These are phyloP conservation scores for Macaria notata DNA, from an alignment of 2,888 invertebrate genomes.

Conservation along the genomic window DNA sequence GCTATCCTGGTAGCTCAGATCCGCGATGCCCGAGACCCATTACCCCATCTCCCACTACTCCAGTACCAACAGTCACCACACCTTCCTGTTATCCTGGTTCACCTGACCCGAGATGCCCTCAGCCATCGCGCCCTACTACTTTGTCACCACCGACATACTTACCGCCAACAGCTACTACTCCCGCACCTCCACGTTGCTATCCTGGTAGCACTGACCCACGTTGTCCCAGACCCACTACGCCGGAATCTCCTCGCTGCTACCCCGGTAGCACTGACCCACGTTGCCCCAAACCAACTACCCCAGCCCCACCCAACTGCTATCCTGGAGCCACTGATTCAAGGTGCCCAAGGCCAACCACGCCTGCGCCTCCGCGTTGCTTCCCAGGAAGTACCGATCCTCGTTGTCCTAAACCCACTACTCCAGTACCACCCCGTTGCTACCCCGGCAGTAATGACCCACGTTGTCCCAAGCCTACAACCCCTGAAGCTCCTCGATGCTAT, in stretches of 20 bases:
- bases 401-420: slow-evolving; percentile 36
- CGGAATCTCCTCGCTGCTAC: slow-evolving; percentile 38
- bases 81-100: slow-evolving; percentile 40
- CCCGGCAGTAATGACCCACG: slow-evolving; percentile 52
- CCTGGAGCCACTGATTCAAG: slow-evolving; percentile 37
- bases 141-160: slow-evolving; percentile 40
- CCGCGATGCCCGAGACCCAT: slow-evolving; percentile 40
- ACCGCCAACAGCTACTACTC: slow-evolving; percentile 45
- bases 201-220: slow-evolving; percentile 49
- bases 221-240: slow-evolving; percentile 43
- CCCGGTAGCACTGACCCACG: slow-evolving; percentile 55
- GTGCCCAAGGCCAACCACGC: slow-evolving; percentile 39
- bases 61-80: slow-evolving; percentile 37
- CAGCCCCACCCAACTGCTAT: slow-evolving; percentile 38
- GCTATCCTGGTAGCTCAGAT: slow-evolving; percentile 44
- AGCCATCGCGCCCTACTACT: slow-evolving; percentile 40
- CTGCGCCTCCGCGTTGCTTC: slow-evolving; percentile 66
- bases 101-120: slow-evolving; percentile 47
- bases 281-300: slow-evolving; percentile 44
- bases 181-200: slow-evolving; percentile 32
- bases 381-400: slow-evolving; percentile 46
- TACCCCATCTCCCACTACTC: slow-evolving; percentile 39
- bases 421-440: slow-evolving; percentile 33
- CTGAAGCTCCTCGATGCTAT: slow-evolving; percentile 38
- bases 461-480: slow-evolving; percentile 27